Percentiles rank a stretch among this genome's conserved stretches.
Conservation (phyloP, 2,113 vertebrate species). For the Zapornia atra region DNA sequence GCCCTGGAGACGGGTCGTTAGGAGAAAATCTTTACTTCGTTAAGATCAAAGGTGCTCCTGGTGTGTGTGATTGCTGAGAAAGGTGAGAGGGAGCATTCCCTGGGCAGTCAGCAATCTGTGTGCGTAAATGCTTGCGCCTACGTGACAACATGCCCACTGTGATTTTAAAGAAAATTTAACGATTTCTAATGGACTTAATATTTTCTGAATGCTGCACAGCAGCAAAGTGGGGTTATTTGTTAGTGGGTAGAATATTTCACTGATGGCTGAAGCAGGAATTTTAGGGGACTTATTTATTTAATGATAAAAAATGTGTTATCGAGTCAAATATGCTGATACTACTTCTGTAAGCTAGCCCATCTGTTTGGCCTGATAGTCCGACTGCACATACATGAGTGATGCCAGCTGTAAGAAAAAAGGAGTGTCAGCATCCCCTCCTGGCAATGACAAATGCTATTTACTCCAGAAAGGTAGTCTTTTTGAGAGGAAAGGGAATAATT, state of each 20-base stretch:
- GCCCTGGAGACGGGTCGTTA: neutral
- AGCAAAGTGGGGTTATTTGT: neutral
- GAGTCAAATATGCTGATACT: conserved; percentile 28
- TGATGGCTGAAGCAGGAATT: conserved; percentile 7
- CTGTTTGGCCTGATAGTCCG: neutral
- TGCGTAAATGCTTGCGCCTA: neutral
- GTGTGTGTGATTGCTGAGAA: neutral
- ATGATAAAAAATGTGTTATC: conserved; percentile 36
- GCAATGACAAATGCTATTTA: neutral
- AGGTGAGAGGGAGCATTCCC: neutral
- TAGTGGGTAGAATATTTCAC: conserved; percentile 24
- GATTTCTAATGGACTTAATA: conserved; percentile 33
- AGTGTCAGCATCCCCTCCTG: conserved; percentile 27
- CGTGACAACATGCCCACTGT: neutral
- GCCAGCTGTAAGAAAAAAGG: neutral
- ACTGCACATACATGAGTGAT: neutral
- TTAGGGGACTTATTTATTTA: conserved; percentile 25
- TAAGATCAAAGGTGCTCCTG: conserved; percentile 31
- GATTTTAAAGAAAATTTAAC: conserved; percentile 39
- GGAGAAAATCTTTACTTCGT: conserved; percentile 28
- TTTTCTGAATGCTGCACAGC: neutral
- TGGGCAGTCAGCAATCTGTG: neutral
- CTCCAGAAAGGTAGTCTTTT: neutral
- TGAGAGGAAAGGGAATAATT: neutral
- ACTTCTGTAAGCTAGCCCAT: neutral